Base-by-base conservation (phyloP, 2,113 vertebrate genomes). In the Saiga tatarica region DNA sequence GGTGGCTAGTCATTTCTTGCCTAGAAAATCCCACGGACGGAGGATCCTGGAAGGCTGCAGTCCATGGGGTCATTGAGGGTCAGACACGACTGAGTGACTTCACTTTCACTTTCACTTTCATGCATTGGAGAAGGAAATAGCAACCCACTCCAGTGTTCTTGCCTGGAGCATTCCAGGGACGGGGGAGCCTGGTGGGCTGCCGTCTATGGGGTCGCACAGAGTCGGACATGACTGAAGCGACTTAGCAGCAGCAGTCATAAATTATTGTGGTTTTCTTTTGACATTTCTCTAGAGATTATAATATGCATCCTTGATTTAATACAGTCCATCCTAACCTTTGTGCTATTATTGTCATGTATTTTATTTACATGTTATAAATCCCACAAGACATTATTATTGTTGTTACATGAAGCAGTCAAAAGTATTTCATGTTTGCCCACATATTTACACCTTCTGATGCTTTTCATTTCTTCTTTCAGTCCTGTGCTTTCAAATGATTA, bases 381-480 rank as follows among this genome's bases (percentile, higher is more conserved):
- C 74, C 45, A 78, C 2, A 87, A 84, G 50, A 50, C 23, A 92
- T 81, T 74, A 26, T 71, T 91, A 74, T 93, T 81, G 26, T 67
- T 62, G 13, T 87, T 89, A 89, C 9, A 39, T 15, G 71, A 94
- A 94, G 52, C 25, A 85, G 19, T n/a, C 55, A 91, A 10, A 60
- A 87, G 3, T n/a, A 67, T 64, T 89, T 87, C n/a, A 59, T 76
- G 60, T 67, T 57, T 87, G 52, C 10, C 23, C 19, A 94, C 74
- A 81, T 87, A n/a, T 45, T 90, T 50, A 62, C 2, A 88, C 25
- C 84, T 94, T 88, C 36, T 8, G 5, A 42, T 60, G 55, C 5
- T 89, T 64, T 95, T 95, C n/a, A 82, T 91, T 93, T 55, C 42
- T 89, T 85, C 39, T 79, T 97, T 93, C 21, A 71, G 26, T 92